A percentile compares a stretch with the other conserved stretches of the same genome.
These are phyloP conservation scores for Lophochroa leadbeateri DNA, from an alignment of 2,113 vertebrate genomes.

Conservation along the genomic window DNA sequence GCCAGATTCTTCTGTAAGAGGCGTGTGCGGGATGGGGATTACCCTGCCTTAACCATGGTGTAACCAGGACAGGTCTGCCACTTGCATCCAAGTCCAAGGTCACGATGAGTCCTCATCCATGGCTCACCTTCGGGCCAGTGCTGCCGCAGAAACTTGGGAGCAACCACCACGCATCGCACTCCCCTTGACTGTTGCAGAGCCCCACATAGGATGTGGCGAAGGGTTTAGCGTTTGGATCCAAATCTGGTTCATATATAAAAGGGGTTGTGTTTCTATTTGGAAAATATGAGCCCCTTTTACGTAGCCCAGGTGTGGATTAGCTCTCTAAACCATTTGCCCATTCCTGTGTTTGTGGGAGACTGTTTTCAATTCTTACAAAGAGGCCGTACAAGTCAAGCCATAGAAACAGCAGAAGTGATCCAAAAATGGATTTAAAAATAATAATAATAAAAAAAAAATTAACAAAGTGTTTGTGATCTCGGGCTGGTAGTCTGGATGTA, in stretches of 20 bases:
- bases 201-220: conserved; percentile 5
- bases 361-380: conserved; percentile 74
- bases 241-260: conserved; percentile 74
- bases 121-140: accelerated
- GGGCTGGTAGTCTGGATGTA: conserved; percentile 67
- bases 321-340: conserved; percentile 70
- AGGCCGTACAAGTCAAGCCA: conserved; percentile 64
- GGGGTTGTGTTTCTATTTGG: conserved; percentile 72
- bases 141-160: accelerated
- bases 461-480: conserved; percentile 74
- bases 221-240: conserved; percentile 52
- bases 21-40: conserved; percentile 12
- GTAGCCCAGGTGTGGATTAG: conserved; percentile 76
- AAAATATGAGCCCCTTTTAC: conserved; percentile 73
- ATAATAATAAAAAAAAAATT: neutral
- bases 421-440: conserved; percentile 52
- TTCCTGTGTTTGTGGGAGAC: conserved; percentile 60
- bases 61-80: neutral
- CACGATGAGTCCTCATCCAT: accelerated
- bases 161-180: neutral
- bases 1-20: conserved; percentile 50
- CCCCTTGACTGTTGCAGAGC: neutral
- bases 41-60: neutral
- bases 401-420: conserved; percentile 74
- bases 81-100: neutral